Conservation (phyloP, 2,797 vertebrate genomes). For the Synanceia verrucosa region DNA sequence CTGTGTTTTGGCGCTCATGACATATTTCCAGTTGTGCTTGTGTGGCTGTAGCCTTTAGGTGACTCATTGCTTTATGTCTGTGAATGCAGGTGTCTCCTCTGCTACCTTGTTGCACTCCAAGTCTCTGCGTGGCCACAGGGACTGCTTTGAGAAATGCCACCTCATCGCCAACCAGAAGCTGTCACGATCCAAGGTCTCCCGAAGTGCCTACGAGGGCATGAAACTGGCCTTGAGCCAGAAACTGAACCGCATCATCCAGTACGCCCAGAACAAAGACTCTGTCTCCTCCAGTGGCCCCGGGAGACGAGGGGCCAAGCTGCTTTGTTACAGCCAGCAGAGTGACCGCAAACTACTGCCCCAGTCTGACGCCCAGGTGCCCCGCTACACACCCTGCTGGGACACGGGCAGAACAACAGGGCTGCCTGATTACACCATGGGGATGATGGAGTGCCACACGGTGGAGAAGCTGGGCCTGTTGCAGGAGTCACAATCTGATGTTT, state of each 20-base stretch:
- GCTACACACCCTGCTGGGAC: conserved; percentile 90
- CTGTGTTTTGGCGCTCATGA: not conserved
- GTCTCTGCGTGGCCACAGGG: conserved; percentile 94
- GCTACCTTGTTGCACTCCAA: conserved; percentile 91
- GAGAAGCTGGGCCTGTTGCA: conserved; percentile 84
- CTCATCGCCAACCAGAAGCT: conserved; percentile 97
- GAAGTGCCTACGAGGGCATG: conserved; percentile 93
- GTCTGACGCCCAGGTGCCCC: conserved; percentile 91
- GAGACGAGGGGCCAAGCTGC: conserved; percentile 84
- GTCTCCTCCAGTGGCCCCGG: conserved; percentile 79
- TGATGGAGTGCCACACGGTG: conserved; percentile 82
- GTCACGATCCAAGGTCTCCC: conserved; percentile 89
- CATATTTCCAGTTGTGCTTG: not conserved
- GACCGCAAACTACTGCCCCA: conserved; percentile 89
- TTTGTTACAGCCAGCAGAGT: conserved; percentile 87
- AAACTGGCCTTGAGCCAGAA: conserved; percentile 94
- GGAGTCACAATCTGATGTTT: conserved; percentile 71
- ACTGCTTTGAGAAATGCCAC: conserved; percentile 99
- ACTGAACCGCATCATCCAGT: conserved; percentile 94
- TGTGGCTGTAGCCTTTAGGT: not conserved
- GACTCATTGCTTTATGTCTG: conserved; percentile 31
- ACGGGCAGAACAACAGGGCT: conserved; percentile 71
- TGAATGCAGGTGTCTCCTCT: conserved; percentile 87
- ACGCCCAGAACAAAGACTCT: conserved; percentile 93
- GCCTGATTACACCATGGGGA: conserved; percentile 68